Conservation (phyloP, 2,113 vertebrate species). For the Serinus canaria region DNA sequence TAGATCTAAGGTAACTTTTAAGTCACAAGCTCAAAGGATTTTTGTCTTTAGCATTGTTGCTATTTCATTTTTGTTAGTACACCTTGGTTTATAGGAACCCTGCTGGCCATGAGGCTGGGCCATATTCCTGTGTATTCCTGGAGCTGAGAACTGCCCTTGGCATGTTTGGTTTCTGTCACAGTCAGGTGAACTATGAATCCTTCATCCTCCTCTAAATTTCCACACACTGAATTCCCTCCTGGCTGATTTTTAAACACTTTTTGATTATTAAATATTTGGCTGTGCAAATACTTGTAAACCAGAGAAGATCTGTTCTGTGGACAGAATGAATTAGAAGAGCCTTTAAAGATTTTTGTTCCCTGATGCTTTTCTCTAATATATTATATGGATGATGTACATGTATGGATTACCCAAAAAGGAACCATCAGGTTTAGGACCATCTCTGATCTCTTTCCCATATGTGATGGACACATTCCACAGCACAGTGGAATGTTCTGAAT, state of each 20-base stretch:
- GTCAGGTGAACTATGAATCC: neutral
- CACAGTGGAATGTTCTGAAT: neutral
- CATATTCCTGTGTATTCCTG: neutral
- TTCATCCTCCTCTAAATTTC: neutral
- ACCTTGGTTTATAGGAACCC: neutral
- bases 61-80: neutral
- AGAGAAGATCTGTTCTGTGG: neutral
- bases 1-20: neutral
- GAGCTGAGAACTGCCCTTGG: neutral
- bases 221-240: neutral
- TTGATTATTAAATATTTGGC: neutral
- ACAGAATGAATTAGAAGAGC: neutral
- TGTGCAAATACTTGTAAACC: neutral
- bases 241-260: neutral
- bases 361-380: neutral
- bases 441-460: neutral
- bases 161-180: neutral
- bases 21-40: neutral
- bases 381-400: neutral
- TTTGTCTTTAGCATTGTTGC: neutral
- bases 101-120: neutral
- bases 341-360: neutral
- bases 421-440: neutral
- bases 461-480: too few relatives aligned
- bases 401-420: neutral